Conservation (phyloP, 2,797 vertebrate genomes). For the Takifugu ocellatus region DNA sequence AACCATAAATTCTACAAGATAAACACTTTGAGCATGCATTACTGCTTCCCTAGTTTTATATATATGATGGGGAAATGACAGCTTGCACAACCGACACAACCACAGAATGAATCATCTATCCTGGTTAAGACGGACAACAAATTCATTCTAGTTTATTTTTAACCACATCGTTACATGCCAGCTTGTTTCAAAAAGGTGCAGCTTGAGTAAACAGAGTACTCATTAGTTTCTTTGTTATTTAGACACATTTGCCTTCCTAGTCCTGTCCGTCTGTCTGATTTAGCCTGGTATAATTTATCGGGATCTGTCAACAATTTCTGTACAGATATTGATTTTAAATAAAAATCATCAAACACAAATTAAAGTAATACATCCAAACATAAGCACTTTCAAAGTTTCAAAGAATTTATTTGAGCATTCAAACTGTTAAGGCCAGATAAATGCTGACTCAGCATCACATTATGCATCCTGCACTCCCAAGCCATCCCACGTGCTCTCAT, state of each 20-base stretch:
- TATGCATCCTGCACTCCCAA: conserved; percentile 4
- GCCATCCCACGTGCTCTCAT: neutral
- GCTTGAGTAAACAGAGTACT: no score
- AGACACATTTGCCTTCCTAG: conserved; percentile 1
- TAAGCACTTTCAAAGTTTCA: no score
- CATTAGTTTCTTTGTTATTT: no score
- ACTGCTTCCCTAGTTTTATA: conserved; percentile 30
- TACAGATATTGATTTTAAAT: conserved; percentile 56
- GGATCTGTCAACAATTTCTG: conserved; percentile 52
- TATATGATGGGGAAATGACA: conserved; percentile 32
- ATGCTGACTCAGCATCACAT: neutral
- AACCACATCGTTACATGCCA: conserved; percentile 1
- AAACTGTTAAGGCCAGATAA: conserved; percentile 21
- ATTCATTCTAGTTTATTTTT: conserved; percentile 26
- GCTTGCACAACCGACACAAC: conserved; percentile 1
- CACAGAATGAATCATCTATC: conserved; percentile 4
- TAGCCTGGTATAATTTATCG: conserved; percentile 56
- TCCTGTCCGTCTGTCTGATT: conserved; percentile 44
- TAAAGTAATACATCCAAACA: conserved; percentile 57
- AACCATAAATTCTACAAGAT: no score
- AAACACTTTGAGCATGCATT: conserved; percentile 17
- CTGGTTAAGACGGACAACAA: conserved; percentile 17
- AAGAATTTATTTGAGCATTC: neutral
- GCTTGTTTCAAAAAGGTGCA: no score
- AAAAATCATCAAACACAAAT: conserved; percentile 55